Conservation (phyloP, 2,888 invertebrate genomes). For the Gonocerus acuteangulatus region DNA sequence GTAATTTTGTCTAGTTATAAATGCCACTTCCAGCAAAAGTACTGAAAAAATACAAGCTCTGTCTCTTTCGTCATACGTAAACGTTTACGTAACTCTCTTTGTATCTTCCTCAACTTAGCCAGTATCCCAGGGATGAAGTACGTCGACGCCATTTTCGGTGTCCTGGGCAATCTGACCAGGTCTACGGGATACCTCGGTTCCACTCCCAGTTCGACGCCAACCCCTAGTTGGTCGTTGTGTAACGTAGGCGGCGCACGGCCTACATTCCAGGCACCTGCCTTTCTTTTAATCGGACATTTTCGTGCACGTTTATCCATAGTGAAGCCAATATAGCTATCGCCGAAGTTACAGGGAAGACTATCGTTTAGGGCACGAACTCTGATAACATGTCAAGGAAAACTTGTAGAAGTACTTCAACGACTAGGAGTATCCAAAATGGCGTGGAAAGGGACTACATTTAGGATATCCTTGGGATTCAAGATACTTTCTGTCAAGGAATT, state of each 20-base stretch:
- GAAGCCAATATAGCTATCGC: neutral
- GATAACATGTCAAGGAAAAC: slow-evolving; percentile 14
- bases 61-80: no score
- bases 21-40: no score
- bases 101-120: no score
- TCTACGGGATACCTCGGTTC: slow-evolving; percentile 22
- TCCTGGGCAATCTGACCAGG: slow-evolving; percentile 27
- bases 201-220: slow-evolving; percentile 24
- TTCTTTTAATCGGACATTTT: neutral
- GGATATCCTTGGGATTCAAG: slow-evolving; percentile 1
- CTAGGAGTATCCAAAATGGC: slow-evolving; percentile 18
- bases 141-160: slow-evolving; percentile 30
- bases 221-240: slow-evolving; percentile 8
- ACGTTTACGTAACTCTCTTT: no score
- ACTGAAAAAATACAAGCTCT: no score
- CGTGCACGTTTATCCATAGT: neutral
- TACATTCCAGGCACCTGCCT: neutral
- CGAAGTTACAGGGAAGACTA: no score
- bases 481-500: neutral
- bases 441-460: slow-evolving; percentile 9
- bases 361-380: neutral
- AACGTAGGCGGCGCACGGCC: slow-evolving; percentile 27
- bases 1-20: no score
- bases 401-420: slow-evolving; percentile 2
- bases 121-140: neutral